A percentile compares a stretch with the other conserved stretches of the same genome.
Conservation (phyloP, 2,888 invertebrate species). For the Parapristionchus giblindavisi region DNA sequence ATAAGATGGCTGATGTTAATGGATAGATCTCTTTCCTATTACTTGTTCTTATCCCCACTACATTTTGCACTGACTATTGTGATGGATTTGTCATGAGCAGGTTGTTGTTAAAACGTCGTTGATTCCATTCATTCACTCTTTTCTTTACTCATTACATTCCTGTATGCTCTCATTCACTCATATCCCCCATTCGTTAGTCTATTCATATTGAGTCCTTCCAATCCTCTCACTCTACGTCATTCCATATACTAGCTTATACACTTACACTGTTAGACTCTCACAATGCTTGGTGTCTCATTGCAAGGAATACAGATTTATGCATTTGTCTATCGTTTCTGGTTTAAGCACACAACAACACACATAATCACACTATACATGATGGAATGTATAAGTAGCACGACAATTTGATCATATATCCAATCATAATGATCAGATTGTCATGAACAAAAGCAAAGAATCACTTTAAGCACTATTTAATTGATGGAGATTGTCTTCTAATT, state of each 20-base stretch:
- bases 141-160: conserved; percentile 37
- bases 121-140: conserved; percentile 32
- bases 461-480: neutral
- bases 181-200: conserved; percentile 20
- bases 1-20: conserved; percentile 89
- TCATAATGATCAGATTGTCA: neutral
- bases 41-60: conserved; percentile 1
- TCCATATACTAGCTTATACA: conserved; percentile 18
- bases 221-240: neutral
- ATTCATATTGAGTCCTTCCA: neutral
- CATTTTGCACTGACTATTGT: conserved; percentile 4
- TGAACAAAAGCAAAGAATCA: no score
- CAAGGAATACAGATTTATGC: conserved; percentile 37
- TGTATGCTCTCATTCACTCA: conserved; percentile 6
- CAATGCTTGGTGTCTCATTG: conserved; percentile 35
- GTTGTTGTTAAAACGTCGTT: conserved; percentile 15
- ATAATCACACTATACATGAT: no score
- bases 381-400: no score
- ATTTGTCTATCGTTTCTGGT: neutral
- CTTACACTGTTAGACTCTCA: conserved; percentile 19
- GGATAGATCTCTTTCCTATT: conserved; percentile 42
- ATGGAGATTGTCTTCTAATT: conserved; percentile 47
- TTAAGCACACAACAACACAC: neutral
- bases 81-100: conserved; percentile 23
- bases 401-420: neutral